These are phyloP conservation scores for Nephrotoma flavescens DNA, from an alignment of 2,888 invertebrate genomes.

Conservation along the genomic window DNA sequence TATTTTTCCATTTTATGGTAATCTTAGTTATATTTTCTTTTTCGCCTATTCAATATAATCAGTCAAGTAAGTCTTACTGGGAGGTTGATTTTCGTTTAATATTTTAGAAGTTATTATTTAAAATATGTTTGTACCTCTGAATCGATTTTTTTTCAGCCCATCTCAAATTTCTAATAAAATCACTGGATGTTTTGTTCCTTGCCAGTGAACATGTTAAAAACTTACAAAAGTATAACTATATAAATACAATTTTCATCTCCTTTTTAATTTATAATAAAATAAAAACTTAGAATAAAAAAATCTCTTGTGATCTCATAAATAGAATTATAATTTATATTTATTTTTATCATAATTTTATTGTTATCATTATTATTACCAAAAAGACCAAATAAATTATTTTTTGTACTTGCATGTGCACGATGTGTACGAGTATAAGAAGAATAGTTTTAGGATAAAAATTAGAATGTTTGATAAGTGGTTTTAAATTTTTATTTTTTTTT, in stretches of 20 bases:
- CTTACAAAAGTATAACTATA: neutral
- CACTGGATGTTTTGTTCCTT: neutral
- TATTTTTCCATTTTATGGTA: no score
- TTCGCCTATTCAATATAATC: no score
- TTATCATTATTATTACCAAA: neutral
- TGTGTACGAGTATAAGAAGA: neutral
- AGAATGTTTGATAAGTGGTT: neutral
- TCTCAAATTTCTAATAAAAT: no score
- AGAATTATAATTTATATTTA: conserved; percentile 2
- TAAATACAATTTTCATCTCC: neutral
- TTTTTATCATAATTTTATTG: neutral
- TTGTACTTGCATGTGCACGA: neutral
- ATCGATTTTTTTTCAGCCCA: no score
- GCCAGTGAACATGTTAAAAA: neutral
- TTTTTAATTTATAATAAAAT: neutral
- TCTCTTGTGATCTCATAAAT: conserved; percentile 4
- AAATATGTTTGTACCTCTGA: no score
- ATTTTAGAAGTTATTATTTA: no score
- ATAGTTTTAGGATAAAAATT: neutral
- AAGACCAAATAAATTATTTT: neutral
- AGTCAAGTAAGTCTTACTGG: no score
- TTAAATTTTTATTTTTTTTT: neutral
- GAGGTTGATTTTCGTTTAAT: no score
- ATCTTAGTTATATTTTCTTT: no score
- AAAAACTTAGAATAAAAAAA: neutral